phyloP scores from a whole-genome alignment of 2,113 vertebrate species.

The Solea solea region DNA sequence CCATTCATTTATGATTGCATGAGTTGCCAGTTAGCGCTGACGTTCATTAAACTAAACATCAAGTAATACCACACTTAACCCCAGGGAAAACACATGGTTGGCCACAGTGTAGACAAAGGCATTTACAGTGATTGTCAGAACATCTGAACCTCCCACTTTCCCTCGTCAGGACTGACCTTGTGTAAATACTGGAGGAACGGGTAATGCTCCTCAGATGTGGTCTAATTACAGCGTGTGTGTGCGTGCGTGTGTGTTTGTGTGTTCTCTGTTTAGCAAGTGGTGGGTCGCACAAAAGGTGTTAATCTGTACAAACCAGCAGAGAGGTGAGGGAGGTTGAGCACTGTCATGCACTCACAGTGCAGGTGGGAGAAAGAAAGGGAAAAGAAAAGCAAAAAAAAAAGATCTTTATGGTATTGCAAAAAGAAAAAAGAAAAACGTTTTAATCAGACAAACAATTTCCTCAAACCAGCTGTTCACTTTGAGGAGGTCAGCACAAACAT shows the following conservation, averaged over 20 bases:
- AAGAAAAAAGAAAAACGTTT: neutral
- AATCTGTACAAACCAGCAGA: slow-evolving; percentile 59
- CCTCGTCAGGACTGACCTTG: slow-evolving; percentile 68
- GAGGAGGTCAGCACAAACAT: neutral
- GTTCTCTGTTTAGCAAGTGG: slow-evolving; percentile 45
- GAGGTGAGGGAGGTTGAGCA: slow-evolving; percentile 37
- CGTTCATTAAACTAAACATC: slow-evolving; percentile 69
- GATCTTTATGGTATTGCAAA: neutral
- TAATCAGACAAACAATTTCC: slow-evolving; percentile 12
- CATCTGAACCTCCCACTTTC: slow-evolving; percentile 69
- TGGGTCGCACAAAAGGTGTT: slow-evolving; percentile 42
- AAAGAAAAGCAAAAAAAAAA: neutral
- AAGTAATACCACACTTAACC: slow-evolving; percentile 66
- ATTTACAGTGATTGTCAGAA: slow-evolving; percentile 73
- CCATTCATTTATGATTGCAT: slow-evolving; percentile 45
- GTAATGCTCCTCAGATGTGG: slow-evolving; percentile 80
- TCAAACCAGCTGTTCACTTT: neutral
- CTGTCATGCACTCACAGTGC: slow-evolving; percentile 4
- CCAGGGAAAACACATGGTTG: slow-evolving; percentile 68
- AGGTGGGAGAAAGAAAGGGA: neutral
- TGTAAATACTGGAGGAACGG: slow-evolving; percentile 77
- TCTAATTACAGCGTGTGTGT: slow-evolving; percentile 67
- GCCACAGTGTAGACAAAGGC: slow-evolving; percentile 50
- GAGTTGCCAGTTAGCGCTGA: slow-evolving; percentile 64
- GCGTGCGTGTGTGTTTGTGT: slow-evolving; percentile 22